phyloP scores from a whole-genome alignment of 1,140 invertebrate genomes.

The Melitaea cinxia region DNA sequence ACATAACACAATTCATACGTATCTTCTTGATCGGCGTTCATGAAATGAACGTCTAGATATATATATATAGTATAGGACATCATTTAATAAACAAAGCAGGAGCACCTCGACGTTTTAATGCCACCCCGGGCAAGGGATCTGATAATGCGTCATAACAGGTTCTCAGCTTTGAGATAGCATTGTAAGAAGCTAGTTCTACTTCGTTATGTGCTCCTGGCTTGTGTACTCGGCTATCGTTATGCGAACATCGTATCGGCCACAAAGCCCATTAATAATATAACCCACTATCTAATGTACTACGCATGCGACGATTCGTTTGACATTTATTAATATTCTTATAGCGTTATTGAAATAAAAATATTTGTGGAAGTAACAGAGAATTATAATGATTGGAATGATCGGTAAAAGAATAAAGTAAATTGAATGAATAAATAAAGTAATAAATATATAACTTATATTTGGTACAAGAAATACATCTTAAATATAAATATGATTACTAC shows the following conservation, averaged over 20 bases:
- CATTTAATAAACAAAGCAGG: slow-evolving; percentile 82
- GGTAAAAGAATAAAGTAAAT: too few relatives aligned
- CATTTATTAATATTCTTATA: slow-evolving; percentile 23
- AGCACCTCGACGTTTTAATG: slow-evolving; percentile 74
- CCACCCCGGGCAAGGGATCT: slow-evolving; percentile 75
- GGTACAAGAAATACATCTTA: too few relatives aligned
- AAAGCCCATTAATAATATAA: slow-evolving; percentile 70
- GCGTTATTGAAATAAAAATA: not conserved
- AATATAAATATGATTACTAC: too few relatives aligned
- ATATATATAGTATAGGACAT: slow-evolving; percentile 79
- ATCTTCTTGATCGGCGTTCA: slow-evolving; percentile 73
- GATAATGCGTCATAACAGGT: slow-evolving; percentile 79
- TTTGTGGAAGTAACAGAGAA: not conserved
- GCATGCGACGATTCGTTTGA: slow-evolving; percentile 31
- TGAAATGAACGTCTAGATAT: slow-evolving; percentile 76
- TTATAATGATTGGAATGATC: too few relatives aligned
- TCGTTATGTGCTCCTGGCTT: slow-evolving; percentile 70
- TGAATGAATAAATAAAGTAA: too few relatives aligned
- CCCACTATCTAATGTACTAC: slow-evolving; percentile 61
- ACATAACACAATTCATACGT: slow-evolving; percentile 67
- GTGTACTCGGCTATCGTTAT: slow-evolving; percentile 62
- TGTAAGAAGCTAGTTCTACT: slow-evolving; percentile 70
- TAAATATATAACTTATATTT: too few relatives aligned
- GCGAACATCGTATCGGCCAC: slow-evolving; percentile 58
- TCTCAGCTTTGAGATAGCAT: slow-evolving; percentile 72